These are phyloP conservation scores for Leptinotarsa undecemlineata DNA, from an alignment of 1,140 invertebrate genomes.

Conservation along the genomic window DNA sequence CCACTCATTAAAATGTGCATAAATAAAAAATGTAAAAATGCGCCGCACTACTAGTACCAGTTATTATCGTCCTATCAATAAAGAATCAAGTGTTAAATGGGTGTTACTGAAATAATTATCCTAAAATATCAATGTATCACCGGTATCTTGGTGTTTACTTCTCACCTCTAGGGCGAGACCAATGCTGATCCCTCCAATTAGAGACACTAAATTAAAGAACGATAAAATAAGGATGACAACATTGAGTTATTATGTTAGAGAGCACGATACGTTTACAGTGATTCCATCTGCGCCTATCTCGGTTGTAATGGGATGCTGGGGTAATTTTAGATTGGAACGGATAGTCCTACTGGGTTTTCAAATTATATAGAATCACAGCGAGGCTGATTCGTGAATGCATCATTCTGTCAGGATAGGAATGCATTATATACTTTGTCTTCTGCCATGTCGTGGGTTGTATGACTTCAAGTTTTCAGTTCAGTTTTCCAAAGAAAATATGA, in stretches of 20 bases:
- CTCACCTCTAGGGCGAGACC: slow-evolving; percentile 48
- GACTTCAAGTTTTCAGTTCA: too few relatives aligned
- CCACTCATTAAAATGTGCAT: slow-evolving; percentile 40
- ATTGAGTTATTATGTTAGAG: slow-evolving; percentile 37
- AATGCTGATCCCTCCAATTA: slow-evolving; percentile 53
- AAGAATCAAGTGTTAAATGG: slow-evolving; percentile 52
- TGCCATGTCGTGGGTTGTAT: too few relatives aligned
- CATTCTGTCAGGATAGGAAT: not conserved
- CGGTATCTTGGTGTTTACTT: slow-evolving; percentile 44
- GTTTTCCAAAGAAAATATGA: too few relatives aligned
- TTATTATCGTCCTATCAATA: slow-evolving; percentile 46
- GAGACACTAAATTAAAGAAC: slow-evolving; percentile 52
- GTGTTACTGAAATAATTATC: slow-evolving; percentile 56
- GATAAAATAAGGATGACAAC: slow-evolving; percentile 45
- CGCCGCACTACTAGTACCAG: slow-evolving; percentile 32
- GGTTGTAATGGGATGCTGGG: slow-evolving; percentile 2
- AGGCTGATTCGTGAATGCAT: not conserved
- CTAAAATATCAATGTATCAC: slow-evolving; percentile 56
- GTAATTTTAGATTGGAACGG: not conserved
- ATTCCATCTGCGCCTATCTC: not conserved
- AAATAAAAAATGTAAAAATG: slow-evolving; percentile 36
- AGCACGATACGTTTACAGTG: slow-evolving; percentile 14
- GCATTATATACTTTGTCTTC: not conserved
- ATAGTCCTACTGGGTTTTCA: slow-evolving; percentile 18
- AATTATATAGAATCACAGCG: slow-evolving; percentile 13